Conservation (phyloP, 92 coral and sea anemone genomes). For the Porites evermanni region DNA sequence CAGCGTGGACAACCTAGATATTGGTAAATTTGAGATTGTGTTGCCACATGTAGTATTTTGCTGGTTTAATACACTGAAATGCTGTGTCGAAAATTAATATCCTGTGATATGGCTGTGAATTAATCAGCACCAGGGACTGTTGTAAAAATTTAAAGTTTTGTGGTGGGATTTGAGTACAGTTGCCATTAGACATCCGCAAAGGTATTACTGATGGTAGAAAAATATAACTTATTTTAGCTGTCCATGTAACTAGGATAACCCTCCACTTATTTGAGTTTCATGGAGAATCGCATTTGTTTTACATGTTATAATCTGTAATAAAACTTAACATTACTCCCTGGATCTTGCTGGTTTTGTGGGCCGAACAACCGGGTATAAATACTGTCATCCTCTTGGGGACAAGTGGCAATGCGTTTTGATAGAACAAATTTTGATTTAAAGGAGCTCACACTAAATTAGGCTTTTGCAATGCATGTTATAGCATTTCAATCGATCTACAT, state of each 20-base stretch:
- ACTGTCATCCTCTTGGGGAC: not conserved
- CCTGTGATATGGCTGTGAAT: too few species aligned
- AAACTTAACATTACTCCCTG: conserved; percentile 16
- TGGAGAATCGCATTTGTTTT: not conserved
- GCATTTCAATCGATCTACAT: conserved; percentile 70
- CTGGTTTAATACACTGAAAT: too few species aligned
- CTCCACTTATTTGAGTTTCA: conserved; percentile 8
- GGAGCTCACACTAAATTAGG: conserved; percentile 1
- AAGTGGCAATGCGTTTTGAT: not conserved
- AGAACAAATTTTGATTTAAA: conserved; percentile 10
- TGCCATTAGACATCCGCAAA: too few species aligned
- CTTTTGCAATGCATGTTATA: conserved; percentile 52
- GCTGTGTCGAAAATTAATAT: too few species aligned
- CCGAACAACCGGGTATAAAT: not conserved
- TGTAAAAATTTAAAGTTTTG: too few species aligned
- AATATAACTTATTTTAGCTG: not conserved
- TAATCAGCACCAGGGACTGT: too few species aligned
- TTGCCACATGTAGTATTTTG: too few species aligned
- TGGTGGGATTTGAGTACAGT: too few species aligned
- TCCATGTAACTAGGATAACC: not conserved
- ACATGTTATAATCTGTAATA: not conserved
- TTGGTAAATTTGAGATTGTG: too few species aligned
- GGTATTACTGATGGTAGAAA: too few species aligned
- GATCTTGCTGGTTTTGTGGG: conserved; percentile 23
- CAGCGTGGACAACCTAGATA: too few species aligned